Conservation (phyloP, 2,888 invertebrate species). For the Ypsolopha scabrella region DNA sequence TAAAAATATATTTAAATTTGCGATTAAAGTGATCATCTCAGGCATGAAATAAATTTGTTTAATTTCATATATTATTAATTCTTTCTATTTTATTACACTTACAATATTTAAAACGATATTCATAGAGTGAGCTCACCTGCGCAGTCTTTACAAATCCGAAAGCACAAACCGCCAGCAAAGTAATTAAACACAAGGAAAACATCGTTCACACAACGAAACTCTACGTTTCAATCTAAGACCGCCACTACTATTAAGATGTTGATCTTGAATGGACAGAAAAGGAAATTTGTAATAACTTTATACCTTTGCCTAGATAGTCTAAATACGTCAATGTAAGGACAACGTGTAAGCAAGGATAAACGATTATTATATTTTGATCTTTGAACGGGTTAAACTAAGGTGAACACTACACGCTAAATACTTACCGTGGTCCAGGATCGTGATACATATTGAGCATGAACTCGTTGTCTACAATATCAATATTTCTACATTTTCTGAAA, state of each 20-base stretch:
- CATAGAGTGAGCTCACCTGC: conserved; percentile 1
- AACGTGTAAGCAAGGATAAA: neutral
- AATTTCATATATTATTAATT: too few species aligned
- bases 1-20: too few species aligned
- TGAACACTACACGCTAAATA: too few species aligned
- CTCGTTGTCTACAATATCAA: too few species aligned
- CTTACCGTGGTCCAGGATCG: too few species aligned
- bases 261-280: neutral
- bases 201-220: neutral
- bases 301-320: neutral
- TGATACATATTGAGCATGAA: too few species aligned
- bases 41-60: too few species aligned
- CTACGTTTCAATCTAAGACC: neutral
- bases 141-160: neutral
- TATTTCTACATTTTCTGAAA: too few species aligned
- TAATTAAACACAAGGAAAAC: neutral
- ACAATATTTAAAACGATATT: neutral
- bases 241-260: neutral
- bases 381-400: neutral
- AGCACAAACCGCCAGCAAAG: neutral
- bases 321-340: conserved; percentile 4
- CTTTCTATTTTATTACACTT: neutral
- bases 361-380: neutral
- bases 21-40: too few species aligned
- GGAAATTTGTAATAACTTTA: conserved; percentile 1